These are phyloP conservation scores for Catonia carolina DNA, from an alignment of 2,888 invertebrate species.

Conservation along the genomic window DNA sequence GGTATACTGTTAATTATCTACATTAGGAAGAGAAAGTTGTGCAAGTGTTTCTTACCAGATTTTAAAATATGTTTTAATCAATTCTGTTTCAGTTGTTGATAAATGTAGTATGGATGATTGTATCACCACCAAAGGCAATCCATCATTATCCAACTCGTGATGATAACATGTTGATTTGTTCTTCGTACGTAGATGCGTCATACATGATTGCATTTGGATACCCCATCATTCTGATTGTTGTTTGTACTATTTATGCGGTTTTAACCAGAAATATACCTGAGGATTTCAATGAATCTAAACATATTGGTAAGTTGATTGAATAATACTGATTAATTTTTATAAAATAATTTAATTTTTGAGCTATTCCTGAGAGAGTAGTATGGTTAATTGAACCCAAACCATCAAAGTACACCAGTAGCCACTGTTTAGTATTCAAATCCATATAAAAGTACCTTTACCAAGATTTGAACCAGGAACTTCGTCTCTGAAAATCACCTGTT, in stretches of 20 bases:
- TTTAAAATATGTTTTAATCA: too few relatives aligned
- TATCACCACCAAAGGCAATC: constrained; percentile 82
- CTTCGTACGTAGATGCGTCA: constrained; percentile 84
- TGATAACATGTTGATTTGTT: constrained; percentile 88
- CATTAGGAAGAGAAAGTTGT: too few relatives aligned
- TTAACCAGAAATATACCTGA: constrained; percentile 95
- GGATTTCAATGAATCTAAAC: constrained; percentile 97
- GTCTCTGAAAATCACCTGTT: too few relatives aligned
- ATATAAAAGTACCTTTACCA: too few relatives aligned
- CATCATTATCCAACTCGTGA: constrained; percentile 86
- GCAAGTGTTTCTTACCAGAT: too few relatives aligned
- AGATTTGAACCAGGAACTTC: too few relatives aligned
- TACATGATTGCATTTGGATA: constrained; percentile 93
- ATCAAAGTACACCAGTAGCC: too few relatives aligned
- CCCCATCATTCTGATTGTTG: constrained; percentile 80
- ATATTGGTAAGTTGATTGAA: constrained; percentile 64
- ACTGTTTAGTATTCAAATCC: too few relatives aligned
- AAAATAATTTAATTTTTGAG: neutral
- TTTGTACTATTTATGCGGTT: constrained; percentile 94
- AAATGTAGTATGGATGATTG: constrained; percentile 86
- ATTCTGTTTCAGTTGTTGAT: constrained; percentile 62
- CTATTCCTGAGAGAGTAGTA: too few relatives aligned
- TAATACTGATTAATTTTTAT: neutral
- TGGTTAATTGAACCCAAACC: too few relatives aligned
- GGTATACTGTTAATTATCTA: too few relatives aligned